phyloP scores from a whole-genome alignment of 2,797 vertebrate genomes.

The Dipus sagitta region DNA sequence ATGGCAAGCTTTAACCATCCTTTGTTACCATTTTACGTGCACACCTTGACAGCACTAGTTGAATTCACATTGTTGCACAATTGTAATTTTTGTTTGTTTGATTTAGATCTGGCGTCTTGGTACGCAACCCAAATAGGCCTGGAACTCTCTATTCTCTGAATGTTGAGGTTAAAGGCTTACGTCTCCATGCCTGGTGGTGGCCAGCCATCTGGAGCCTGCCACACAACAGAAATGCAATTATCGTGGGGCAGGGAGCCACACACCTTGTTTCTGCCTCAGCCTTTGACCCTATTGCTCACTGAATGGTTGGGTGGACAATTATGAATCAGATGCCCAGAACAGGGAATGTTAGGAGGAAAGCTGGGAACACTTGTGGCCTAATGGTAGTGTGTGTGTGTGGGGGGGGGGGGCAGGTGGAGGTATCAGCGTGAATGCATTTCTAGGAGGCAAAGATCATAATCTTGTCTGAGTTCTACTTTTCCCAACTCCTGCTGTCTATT shows the following conservation, averaged over 20 bases:
- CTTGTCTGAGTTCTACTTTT: constrained; percentile 6
- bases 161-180: background rate
- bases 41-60: background rate
- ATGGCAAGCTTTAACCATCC: background rate
- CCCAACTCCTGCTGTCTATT: background rate
- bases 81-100: background rate
- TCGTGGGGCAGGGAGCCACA: background rate
- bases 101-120: background rate
- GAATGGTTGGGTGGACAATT: background rate
- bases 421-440: background rate
- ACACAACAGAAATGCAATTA: background rate
- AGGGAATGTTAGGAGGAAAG: background rate
- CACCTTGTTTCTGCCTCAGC: background rate
- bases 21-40: background rate
- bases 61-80: background rate
- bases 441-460: background rate
- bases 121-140: background rate
- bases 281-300: background rate
- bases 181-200: background rate
- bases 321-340: background rate
- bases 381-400: background rate
- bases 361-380: background rate
- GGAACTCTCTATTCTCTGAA: background rate
- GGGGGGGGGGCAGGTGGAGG: too few species aligned
- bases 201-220: background rate